Evolutionary conservation across 2,113 vertebrate genomes (phyloP).

Genomic region (Ondatra zibethicus): DNA sequence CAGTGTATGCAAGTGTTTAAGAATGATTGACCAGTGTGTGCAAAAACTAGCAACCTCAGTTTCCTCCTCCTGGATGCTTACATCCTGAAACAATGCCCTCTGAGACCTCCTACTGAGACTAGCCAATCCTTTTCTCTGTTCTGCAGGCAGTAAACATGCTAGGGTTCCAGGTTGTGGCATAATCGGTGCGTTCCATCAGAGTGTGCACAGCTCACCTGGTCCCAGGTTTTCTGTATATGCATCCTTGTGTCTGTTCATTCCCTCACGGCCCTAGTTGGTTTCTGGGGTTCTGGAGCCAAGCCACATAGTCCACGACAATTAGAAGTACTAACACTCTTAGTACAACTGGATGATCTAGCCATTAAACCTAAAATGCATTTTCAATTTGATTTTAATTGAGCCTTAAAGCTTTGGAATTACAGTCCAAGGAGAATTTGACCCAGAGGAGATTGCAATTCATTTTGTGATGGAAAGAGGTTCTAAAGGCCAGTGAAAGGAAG

Average conservation of each 20-base stretch:
- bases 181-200: not conserved
- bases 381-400: conserved; percentile 44
- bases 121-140: not conserved
- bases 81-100: not conserved
- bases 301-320: not conserved
- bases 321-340: not conserved
- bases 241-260: too few species aligned
- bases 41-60: not conserved
- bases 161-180: not conserved
- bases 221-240: not conserved
- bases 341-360: not conserved
- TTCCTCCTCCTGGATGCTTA: not conserved
- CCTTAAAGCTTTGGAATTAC: conserved; percentile 20
- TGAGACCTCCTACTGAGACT: not conserved
- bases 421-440: conserved; percentile 22
- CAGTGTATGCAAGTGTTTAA: not conserved
- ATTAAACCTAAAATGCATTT: conserved; percentile 3
- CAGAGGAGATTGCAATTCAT: conserved; percentile 16
- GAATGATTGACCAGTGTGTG: not conserved
- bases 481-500: not conserved
- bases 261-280: not conserved
- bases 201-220: not conserved
- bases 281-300: not conserved
- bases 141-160: too few species aligned
- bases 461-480: not conserved